Evolutionary conservation across 2,888 invertebrate species (phyloP), one percentile per base, ranked within the genome.

Genomic region (Lymantria monacha): DNA sequence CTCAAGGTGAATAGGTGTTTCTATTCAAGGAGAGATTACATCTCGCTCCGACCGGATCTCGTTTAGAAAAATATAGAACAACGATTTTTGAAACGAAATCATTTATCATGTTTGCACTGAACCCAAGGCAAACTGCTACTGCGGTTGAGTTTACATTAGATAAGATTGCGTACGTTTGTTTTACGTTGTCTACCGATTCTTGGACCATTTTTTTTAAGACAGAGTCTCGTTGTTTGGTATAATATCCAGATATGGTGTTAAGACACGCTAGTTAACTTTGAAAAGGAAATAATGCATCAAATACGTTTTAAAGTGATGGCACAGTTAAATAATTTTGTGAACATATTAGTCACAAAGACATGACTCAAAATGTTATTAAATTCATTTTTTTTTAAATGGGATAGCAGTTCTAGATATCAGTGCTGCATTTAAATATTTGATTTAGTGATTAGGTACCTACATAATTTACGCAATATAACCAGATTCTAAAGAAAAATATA

Each of bases 1-100:
- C 89, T 88, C 89, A 89, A 89, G 88, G 88, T 90, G 88, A 90
- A 89, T 89, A 88, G 89, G 89, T 89, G 86, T 86, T 87, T 87
- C 81, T 85, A 87, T 85, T 76, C 81, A 82, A 84, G 83, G 82
- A 85, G 77, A 80, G 82, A 83, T 81, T 79, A 79, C 83, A 73
- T 79, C 83, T 79, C 71, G 78, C 83, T 77, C 74, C 82, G 66
- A 87, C 90, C 87, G 90, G 90, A 88, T 85, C 88, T 84, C 85
- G 81, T 84, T 85, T 83, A 83, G 75, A 80, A 83, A 72, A 50
- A 84, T 84, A 84, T 82, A 86, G 81, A 83, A 80, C 84, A 85
- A 81, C 85, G 80, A 79, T 87, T 87, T 87, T 87, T 87, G 78
- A 79, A 83, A 87, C 82, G 85, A 88, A 90, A 83, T 86, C 80